Evolutionary conservation across 2,797 vertebrate species (phyloP), one percentile per base, ranked within the genome.

Genomic region (Borostomias antarcticus): DNA sequence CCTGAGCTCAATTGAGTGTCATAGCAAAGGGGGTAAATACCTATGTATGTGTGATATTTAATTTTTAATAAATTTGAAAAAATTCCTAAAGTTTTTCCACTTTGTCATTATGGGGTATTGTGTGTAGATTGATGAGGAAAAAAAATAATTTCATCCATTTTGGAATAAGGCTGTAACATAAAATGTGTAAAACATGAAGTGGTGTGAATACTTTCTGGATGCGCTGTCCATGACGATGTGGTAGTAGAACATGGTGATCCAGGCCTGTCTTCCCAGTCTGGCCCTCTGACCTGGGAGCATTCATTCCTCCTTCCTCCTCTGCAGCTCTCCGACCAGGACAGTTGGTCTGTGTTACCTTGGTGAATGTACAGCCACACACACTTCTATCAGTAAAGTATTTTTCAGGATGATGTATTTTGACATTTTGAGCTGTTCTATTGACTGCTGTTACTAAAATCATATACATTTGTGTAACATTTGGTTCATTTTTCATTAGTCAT

Each of bases 361-460:
- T 81, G 82, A 86, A 85, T 83, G 81, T 88, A 79, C 47, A 65
- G 59, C 48, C 66, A 54, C 66, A 68, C 66, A 25, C 58, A 80
- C 80, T 53, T 68, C 56, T 66, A 77, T 70, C 75, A 63, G 70
- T 60, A 71, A 67, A 5, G 21, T 70, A 76, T 73, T 71, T 67
- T 58, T 71, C 68, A 70, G 69, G 73, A 53, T 72, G 67, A 74
- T 66, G 74, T 58, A 71, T 70, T 77, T 82, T 78, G 64, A 56
- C n/a, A 73, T 76, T 66, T 54, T 50, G 71, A 82, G 68, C 62
- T 82, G 80, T 84, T 68, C 50, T 75, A 74, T 78, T 84, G 74
- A 80, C 75, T 83, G 82, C 76, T 75, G 76, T 76, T 74, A 86
- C 87, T 88, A 88, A 89, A 88, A 68, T 71, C 32, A n/a, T n/a